Evolutionary conservation across 2,797 vertebrate species (phyloP), one percentile per base, ranked within the genome.

Genomic region (Euphonia xanthogaster): DNA sequence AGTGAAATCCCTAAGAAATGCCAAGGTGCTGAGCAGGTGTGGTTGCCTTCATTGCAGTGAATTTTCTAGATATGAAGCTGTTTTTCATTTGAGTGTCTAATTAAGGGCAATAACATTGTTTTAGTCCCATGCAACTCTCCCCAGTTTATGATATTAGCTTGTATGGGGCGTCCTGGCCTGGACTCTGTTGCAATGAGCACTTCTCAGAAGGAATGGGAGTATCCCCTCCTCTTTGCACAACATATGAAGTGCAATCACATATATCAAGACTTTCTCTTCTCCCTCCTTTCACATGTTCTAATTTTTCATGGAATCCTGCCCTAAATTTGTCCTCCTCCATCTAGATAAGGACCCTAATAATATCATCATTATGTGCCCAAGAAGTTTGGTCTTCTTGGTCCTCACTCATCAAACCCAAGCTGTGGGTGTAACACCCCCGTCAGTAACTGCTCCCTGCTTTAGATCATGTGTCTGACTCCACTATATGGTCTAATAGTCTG

Each of bases 221-320:
- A 77, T 82, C 8, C 31, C 23, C 23, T 12, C 14, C n/a, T 78
- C 42, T 87, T 91, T 85, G 53, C 45, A 70, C 16, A 24, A 45
- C 35, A 40, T 10, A 28, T 5, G 35, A 90, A 93, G 18, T 42
- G 14, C 31, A 88, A 33, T 67, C 39, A 17, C 27, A 1, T 75
- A 54, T n/a, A 45, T 78, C 39, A 35, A 61, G 18, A 35, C 27
- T 82, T 79, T 91, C 10, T 85, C 30, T 93, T 84, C 81, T 85
- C 40, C 66, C 28, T 66, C 44, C n/a, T 80, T 91, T 68, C 37
- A 72, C 8, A 27, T 61, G 42, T n/a, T 78, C 33, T 66, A 70
- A 11, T 83, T 84, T 84, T 93, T 86, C 44, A 42, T 1, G 0
- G 1, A 83, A 63, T 73, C 20, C 22, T 35, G n/a, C 39, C 17